Evolutionary conservation across 2,797 vertebrate genomes (phyloP), one percentile per base, ranked within the genome.

Genomic region (Mallotus villosus): DNA sequence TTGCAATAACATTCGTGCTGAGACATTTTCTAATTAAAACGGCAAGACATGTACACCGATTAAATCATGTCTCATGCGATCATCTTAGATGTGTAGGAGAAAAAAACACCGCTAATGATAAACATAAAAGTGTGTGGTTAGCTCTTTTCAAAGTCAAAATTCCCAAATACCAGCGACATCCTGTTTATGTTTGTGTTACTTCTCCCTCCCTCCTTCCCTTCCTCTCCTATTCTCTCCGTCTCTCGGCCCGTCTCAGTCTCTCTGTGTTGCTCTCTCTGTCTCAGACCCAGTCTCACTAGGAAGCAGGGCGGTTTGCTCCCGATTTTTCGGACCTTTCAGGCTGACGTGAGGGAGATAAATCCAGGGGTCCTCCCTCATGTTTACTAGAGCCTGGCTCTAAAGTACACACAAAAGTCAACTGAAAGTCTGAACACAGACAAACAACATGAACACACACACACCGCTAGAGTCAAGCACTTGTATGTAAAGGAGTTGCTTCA

Each of bases 281-380:
- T 46, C 41, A 46, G 41, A 46, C 41, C 11, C 11, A 19, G 21
- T 27, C 14, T 51, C n/a, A 14, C 6, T 16, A 25, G 9, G 41
- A 66, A 19, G 24, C 2, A 24, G 64, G 29, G 9, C 37, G 17
- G 21, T 79, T 86, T 85, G 76, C 78, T 66, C 71, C 79, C 70
- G 69, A 86, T 77, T 69, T 75, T 60, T 71, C 32, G 79, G 87
- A 89, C 85, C 87, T 88, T 89, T 88, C 66, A 68, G 70, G 41
- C 70, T 46, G 84, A 81, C 77, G 22, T 6, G 2, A 49, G 68
- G 66, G 82, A 84, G 82, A 87, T 80, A 80, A 87, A 85, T 81
- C 79, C 75, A 71, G 74, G 55, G 63, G 5, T 63, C 11, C 11
- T 22, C 41, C 24, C 78, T 85, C 72, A 81, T 86, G 86, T 88